phyloP scores from a whole-genome alignment of 2,797 vertebrate genomes.

The Lagorchestes hirsutus region DNA sequence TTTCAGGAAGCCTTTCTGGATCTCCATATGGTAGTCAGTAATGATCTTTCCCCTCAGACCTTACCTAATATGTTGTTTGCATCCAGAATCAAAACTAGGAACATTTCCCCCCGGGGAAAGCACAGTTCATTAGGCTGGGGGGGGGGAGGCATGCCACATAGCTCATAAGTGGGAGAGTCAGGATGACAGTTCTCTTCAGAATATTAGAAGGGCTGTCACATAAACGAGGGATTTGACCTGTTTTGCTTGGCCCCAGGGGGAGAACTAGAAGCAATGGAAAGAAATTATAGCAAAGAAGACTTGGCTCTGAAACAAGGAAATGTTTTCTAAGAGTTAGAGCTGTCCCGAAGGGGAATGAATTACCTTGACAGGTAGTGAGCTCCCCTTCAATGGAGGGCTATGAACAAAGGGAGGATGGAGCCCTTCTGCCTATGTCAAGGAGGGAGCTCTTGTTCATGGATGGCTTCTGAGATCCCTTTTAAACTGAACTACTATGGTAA shows the following conservation, averaged over 20 bases:
- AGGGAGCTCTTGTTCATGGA: background rate
- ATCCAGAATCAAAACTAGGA: background rate
- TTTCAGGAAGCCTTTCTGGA: background rate
- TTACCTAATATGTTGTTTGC: background rate
- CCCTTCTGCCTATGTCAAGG: background rate
- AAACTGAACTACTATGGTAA: background rate
- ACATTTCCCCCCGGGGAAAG: background rate
- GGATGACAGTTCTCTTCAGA: background rate
- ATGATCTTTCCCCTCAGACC: background rate
- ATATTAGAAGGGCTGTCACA: background rate
- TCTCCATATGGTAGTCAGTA: background rate
- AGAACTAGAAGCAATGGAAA: background rate
- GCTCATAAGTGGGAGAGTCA: background rate
- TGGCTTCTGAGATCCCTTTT: background rate
- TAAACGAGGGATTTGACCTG: background rate
- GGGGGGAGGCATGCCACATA: background rate
- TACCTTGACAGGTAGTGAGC: background rate
- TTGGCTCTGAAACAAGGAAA: background rate
- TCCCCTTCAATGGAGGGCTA: background rate
- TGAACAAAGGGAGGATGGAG: background rate
- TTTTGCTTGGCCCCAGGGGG: background rate
- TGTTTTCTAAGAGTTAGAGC: background rate
- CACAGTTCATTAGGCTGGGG: background rate
- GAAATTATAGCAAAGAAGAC: background rate
- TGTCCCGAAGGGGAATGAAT: background rate